Percentiles rank a stretch among this genome's conserved stretches.
Evolutionary conservation across 2,888 invertebrate species (phyloP).

Genomic region (Onchidella celtica): DNA sequence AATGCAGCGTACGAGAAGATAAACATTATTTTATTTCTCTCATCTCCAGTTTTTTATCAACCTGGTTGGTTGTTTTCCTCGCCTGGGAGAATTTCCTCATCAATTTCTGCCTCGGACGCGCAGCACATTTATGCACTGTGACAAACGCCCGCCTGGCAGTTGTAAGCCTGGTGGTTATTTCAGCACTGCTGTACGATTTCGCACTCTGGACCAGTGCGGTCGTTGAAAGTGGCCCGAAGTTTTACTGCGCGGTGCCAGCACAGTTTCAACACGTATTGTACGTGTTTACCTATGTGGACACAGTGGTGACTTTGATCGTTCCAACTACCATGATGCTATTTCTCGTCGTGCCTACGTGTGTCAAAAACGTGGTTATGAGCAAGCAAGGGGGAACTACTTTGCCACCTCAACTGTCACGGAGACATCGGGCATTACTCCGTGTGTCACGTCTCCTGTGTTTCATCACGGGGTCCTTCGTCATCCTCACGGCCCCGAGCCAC

Average conservation of each 20-base stretch:
- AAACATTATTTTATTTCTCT: too few species aligned
- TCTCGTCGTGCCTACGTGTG: conserved; percentile 63
- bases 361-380: conserved; percentile 55
- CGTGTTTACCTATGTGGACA: conserved; percentile 63
- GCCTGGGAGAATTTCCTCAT: conserved; percentile 90
- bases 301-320: conserved; percentile 59
- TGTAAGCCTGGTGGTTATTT: conserved; percentile 54
- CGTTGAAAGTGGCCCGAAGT: conserved; percentile 7
- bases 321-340: conserved; percentile 61
- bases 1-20: too few species aligned
- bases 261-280: conserved; percentile 57
- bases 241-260: conserved; percentile 58
- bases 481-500: conserved; percentile 65
- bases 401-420: conserved; percentile 59
- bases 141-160: conserved; percentile 61
- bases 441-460: conserved; percentile 68
- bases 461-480: conserved; percentile 66
- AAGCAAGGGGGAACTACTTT: conserved; percentile 44
- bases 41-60: conserved; percentile 79
- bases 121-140: conserved; percentile 63
- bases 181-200: conserved; percentile 56
- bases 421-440: conserved; percentile 62
- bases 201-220: conserved; percentile 52
- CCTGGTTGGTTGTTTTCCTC: conserved; percentile 92
- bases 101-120: conserved; percentile 65